Percentiles rank a stretch among this genome's conserved stretches.
Conservation (phyloP, 2,113 vertebrate species). For the Eclectus roratus region DNA sequence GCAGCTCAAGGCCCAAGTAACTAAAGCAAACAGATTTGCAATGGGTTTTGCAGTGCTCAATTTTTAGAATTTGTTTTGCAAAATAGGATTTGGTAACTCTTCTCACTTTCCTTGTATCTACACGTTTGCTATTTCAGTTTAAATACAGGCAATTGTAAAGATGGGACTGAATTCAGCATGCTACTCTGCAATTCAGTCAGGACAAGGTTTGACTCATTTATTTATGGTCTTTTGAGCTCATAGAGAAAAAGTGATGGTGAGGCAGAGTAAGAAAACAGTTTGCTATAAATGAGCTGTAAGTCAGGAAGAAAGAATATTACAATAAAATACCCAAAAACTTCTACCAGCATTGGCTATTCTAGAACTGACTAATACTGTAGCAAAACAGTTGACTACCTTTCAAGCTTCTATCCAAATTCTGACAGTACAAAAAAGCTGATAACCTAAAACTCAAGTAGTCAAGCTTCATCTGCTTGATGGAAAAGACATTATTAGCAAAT, state of each 20-base stretch:
- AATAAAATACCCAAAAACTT: conserved; percentile 26
- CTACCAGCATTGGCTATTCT: conserved; percentile 46
- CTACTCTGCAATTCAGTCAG: conserved; percentile 41
- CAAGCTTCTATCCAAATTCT: background rate
- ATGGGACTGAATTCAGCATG: background rate
- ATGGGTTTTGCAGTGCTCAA: background rate
- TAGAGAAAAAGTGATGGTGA: conserved; percentile 56
- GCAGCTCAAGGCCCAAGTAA: background rate
- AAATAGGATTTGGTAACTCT: background rate
- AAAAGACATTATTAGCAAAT: background rate
- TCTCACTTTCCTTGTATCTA: background rate
- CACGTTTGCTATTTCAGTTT: background rate
- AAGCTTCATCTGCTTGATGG: background rate
- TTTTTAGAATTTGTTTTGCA: background rate
- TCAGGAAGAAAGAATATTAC: conserved; percentile 44
- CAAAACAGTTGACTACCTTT: conserved; percentile 35
- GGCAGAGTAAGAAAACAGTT: conserved; percentile 40
- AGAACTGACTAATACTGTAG: conserved; percentile 59
- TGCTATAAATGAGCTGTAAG: conserved; percentile 65
- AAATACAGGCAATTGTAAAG: background rate
- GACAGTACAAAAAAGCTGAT: background rate
- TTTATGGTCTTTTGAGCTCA: conserved; percentile 34
- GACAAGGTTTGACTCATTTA: conserved; percentile 50
- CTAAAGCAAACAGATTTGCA: background rate
- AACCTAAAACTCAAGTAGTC: background rate